Conservation (phyloP, 2,113 vertebrate species). For the Neopipo cinnamomea region DNA sequence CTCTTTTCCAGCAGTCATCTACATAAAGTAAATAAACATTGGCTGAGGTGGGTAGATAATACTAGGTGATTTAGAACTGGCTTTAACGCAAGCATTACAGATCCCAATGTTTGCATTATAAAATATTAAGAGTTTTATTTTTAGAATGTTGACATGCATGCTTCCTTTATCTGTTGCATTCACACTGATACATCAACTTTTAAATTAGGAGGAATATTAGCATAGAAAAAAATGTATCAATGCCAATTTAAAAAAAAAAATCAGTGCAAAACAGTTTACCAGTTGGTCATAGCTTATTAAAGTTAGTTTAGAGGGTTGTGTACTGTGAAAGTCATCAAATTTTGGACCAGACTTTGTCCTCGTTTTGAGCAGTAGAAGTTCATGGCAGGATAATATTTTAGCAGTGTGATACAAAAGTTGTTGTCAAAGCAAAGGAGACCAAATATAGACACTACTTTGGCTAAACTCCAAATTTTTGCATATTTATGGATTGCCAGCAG, state of each 20-base stretch:
- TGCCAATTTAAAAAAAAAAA: neutral
- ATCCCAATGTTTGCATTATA: neutral
- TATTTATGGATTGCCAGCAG: accelerated
- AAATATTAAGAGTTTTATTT: neutral
- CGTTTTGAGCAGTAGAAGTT: neutral
- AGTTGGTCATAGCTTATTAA: neutral
- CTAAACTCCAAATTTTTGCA: neutral
- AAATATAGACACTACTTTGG: neutral
- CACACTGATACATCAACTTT: neutral
- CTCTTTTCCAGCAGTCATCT: neutral
- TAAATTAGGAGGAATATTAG: neutral
- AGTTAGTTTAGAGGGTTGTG: neutral
- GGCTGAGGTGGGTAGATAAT: neutral
- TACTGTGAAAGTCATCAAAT: neutral
- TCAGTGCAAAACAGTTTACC: neutral
- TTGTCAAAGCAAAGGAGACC: neutral
- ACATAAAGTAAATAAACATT: neutral
- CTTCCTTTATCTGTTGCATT: neutral
- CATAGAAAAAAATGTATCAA: neutral
- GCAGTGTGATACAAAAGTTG: neutral
- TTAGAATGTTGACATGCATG: neutral
- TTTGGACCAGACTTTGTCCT: neutral
- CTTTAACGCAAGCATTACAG: neutral
- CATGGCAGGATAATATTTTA: neutral
- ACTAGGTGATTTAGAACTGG: neutral